Base-by-base conservation (phyloP, 1,140 invertebrate species). In the Lethrus apterus region DNA sequence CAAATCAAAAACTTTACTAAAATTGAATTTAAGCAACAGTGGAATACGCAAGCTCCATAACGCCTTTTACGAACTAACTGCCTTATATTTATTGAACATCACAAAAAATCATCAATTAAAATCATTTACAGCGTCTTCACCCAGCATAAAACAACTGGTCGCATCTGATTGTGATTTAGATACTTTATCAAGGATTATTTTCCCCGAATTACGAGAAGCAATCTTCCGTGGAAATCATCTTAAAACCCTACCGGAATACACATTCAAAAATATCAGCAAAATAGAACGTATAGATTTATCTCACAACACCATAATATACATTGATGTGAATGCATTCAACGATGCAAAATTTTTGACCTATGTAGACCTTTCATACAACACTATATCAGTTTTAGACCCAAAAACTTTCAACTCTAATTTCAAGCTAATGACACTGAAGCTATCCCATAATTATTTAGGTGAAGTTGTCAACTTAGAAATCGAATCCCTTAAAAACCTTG, bases 291-390 rank as follows among this genome's bases (percentile, higher is more conserved):
- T 85, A 4, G 80, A 84, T 66, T 57, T 84, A 19, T 83, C 81
- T 0, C 65, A 67, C 18, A 84, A 84, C 58, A 70, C 70, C 26
- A 69, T 85, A 5, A 70, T 70, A 3, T 51, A 63, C 0, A 55
- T 84, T 11, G 70, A 74, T 43, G 55, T 63, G 11, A 66, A 70
- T 33, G 70, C 75, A 1, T 84, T 84, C 51, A 55, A 59, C 17
- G 70, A 72, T 1, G 63, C 80, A 9, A 64, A 61, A n/a, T 61
- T 69, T n/a, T 50, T 83, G 1, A 71, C 72, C 51, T 54, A 69
- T 40, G 56, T 83, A 26, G 80, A 83, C 61, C 60, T 83, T 40
- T 83, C 83, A 0, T 75, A 72, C 60, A 86, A 86, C 56, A 71
- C 75, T 50, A 77, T 86, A 40, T 68, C 67, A 1, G 50, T 57